A percentile compares a stretch with the other conserved stretches of the same genome.
Conservation (phyloP, 2,113 vertebrate species). For the Microtus montanus region DNA sequence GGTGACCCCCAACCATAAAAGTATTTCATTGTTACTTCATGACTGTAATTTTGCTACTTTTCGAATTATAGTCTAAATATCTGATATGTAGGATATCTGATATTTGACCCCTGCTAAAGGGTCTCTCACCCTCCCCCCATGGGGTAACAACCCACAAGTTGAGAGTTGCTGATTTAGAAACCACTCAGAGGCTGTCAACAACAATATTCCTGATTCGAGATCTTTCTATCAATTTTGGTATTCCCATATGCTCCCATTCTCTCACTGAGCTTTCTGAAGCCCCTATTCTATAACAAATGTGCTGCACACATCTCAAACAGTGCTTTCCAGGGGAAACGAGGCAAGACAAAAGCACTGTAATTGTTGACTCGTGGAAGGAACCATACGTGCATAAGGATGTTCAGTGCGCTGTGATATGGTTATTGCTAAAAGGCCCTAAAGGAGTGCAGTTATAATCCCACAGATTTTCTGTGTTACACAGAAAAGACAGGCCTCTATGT, state of each 20-base stretch:
- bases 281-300: neutral
- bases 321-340: neutral
- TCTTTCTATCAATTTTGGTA: neutral
- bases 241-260: neutral
- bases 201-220: neutral
- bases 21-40: neutral
- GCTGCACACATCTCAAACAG: neutral
- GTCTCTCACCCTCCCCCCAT: neutral
- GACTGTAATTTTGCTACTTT: neutral
- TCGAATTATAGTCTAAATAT: neutral
- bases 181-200: neutral
- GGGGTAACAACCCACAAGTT: neutral
- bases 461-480: neutral
- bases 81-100: neutral
- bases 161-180: neutral
- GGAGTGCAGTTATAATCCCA: neutral
- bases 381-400: neutral
- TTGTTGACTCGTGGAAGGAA: neutral
- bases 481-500: neutral
- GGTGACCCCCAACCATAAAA: neutral
- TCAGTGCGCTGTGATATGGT: neutral
- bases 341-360: neutral
- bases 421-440: neutral
- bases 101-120: neutral
- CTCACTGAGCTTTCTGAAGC: neutral